Conservation (phyloP, 2,797 vertebrate species). For the Netta rufina region DNA sequence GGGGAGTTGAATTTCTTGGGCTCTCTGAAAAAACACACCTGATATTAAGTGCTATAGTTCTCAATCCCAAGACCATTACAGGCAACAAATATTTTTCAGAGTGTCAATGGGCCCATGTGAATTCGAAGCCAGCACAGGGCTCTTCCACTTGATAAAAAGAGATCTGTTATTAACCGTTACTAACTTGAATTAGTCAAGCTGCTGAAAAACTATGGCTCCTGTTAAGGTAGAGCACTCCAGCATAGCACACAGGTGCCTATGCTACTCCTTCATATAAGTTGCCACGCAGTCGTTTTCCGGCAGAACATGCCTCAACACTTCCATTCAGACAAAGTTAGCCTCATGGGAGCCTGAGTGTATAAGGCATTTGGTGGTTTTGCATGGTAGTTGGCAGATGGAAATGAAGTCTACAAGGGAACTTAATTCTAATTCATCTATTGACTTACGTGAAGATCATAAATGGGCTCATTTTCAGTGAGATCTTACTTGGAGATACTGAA, state of each 20-base stretch:
- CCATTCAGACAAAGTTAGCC: background rate
- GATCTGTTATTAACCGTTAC: background rate
- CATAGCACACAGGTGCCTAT: background rate
- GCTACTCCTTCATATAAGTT: background rate
- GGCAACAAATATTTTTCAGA: background rate
- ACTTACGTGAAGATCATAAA: background rate
- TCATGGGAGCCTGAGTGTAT: background rate
- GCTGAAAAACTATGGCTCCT: background rate
- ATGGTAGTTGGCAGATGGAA: background rate
- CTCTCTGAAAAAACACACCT: background rate
- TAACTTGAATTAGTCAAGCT: background rate
- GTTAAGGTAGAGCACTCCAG: background rate
- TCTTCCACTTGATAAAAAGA: background rate
- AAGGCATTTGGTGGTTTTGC: background rate
- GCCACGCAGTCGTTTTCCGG: background rate
- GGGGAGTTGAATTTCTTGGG: background rate
- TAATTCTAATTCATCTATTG: background rate
- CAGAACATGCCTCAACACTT: background rate
- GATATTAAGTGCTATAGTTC: background rate
- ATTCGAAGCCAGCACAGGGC: background rate
- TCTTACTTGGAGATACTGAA: background rate
- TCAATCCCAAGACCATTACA: background rate
- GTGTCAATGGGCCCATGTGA: fast-evolving
- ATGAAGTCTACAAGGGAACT: background rate
- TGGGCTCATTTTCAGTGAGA: background rate